Percentiles rank a stretch among this genome's conserved stretches.
These are phyloP conservation scores for Kryptolebias marmoratus DNA, from an alignment of 2,113 vertebrate species.

Conservation along the genomic window DNA sequence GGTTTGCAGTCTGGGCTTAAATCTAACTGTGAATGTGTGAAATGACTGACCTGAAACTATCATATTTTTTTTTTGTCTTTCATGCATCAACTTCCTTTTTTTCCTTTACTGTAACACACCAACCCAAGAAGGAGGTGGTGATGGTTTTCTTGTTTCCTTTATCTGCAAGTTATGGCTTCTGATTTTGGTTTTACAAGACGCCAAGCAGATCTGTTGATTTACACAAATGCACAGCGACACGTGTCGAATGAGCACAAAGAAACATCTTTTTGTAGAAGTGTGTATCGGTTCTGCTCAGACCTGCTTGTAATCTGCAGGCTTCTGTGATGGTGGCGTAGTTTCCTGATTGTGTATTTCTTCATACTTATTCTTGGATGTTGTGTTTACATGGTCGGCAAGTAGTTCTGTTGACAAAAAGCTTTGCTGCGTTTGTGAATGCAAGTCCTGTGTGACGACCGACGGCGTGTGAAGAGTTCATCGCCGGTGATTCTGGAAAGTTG, in stretches of 20 bases:
- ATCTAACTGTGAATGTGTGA: conserved; percentile 27
- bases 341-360: conserved; percentile 1
- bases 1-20: neutral
- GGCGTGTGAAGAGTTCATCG: too few relatives aligned
- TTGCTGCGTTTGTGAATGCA: too few relatives aligned
- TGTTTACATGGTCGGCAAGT: neutral
- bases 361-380: neutral
- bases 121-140: too few relatives aligned
- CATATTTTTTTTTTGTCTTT: neutral
- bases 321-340: neutral
- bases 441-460: too few relatives aligned
- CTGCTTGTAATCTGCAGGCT: conserved; percentile 6
- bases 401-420: neutral
- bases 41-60: neutral
- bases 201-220: neutral
- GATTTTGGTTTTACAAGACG: neutral
- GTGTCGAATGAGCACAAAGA: neutral
- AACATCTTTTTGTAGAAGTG: neutral
- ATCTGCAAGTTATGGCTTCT: neutral
- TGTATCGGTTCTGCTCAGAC: neutral
- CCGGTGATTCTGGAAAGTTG: too few relatives aligned
- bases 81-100: conserved; percentile 41
- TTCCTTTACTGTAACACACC: neutral
- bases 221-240: neutral
- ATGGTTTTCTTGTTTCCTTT: neutral